These are phyloP conservation scores for Eristalis pertinax DNA, from an alignment of 2,888 invertebrate genomes.

Conservation along the genomic window DNA sequence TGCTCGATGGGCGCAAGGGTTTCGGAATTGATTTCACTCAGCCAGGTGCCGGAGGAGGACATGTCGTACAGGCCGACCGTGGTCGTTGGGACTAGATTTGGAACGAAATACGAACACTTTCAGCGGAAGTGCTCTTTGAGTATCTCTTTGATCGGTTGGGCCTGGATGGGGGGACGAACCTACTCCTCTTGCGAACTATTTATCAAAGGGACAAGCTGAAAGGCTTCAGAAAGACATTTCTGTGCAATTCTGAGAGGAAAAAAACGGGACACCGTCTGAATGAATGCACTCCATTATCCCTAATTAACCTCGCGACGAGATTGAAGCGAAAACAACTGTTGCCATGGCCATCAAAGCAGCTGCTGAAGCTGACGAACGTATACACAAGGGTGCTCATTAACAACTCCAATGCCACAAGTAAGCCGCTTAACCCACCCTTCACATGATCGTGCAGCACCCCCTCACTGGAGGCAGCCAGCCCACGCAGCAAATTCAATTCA, in stretches of 20 bases:
- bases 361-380: not conserved
- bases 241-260: too few species aligned
- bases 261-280: not conserved
- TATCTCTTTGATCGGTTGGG: not conserved
- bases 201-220: too few species aligned
- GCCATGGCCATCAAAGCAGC: not conserved
- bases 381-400: not conserved
- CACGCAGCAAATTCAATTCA: conserved; percentile 15
- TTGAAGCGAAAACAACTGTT: not conserved
- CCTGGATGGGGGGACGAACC: not conserved
- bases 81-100: conserved; percentile 10
- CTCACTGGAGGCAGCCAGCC: not conserved
- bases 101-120: not conserved
- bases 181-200: not conserved
- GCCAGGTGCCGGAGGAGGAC: not conserved
- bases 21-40: conserved; percentile 1
- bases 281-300: not conserved
- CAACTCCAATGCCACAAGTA: not conserved
- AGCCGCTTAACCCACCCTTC: not conserved
- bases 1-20: not conserved
- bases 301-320: not conserved
- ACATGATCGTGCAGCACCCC: not conserved
- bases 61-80: not conserved
- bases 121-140: not conserved
- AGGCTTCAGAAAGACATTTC: too few species aligned